Base-by-base conservation (phyloP, 2,797 vertebrate genomes). In the Cetoscarus ocellatus region DNA sequence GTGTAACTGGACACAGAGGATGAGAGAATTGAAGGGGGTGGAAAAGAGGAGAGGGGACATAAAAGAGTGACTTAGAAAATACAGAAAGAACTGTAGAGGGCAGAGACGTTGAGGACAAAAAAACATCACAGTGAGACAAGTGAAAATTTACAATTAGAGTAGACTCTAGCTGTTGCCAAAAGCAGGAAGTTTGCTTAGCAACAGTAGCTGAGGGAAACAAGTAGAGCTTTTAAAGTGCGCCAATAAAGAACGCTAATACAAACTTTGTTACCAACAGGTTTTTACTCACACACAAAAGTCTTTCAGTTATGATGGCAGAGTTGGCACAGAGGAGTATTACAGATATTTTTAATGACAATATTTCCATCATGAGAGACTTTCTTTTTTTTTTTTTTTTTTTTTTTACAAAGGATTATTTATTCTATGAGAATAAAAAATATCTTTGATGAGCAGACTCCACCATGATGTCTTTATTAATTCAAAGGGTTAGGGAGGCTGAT, bases 121-220 rank as follows among this genome's bases (percentile, higher is more conserved):
- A 85, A 86, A 83, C 77, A 85, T 80, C 78, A 83, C 66, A 67
- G 71, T 53, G 73, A 54, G 83, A 88, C 75, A 82, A 82, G 80
- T 63, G 56, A 68, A 71, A 89, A 80, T 83, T 89, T 83, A 89
- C 83, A 88, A 88, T 88, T 84, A 89, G 86, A 83, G 52, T 27
- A 69, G 79, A 83, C 69, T 68, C 51, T 57, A 47, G 61, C 64
- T 77, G 80, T 83, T 89, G 87, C 86, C 91, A 90, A 87, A 75
- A 17, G 60, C 71, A 38, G 67, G n/a, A 82, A 77, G 68, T 89
- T 87, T 92, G 86, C 88, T 80, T 79, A 90, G 91, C 90, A 90
- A 91, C 91, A 90, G 85, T 19, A 62, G 57, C 44, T 35, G 59
- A 62, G 13, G 48, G 71, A 65, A 58, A 69, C 75, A 80, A 77